Percentiles rank a stretch among this genome's conserved stretches.
Conservation (phyloP, 1,140 invertebrate genomes). For the Pseudomyrmex gracilis region DNA sequence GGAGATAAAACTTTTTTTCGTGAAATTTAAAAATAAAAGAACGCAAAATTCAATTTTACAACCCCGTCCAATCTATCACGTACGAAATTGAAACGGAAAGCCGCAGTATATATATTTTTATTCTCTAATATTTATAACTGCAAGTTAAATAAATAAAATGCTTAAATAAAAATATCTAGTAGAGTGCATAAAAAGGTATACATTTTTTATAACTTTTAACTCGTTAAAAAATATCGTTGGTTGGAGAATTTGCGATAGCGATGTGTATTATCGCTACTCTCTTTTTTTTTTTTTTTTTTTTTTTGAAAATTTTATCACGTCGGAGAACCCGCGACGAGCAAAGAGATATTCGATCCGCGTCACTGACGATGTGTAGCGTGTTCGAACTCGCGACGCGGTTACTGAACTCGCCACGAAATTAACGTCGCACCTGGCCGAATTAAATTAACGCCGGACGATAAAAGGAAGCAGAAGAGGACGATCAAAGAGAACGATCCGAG, state of each 20-base stretch:
- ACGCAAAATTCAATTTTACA: too few species aligned
- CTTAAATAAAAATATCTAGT: too few species aligned
- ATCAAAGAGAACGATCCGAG: slow-evolving; percentile 42
- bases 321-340: slow-evolving; percentile 2
- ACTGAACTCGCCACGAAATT: slow-evolving; percentile 69
- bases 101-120: too few species aligned
- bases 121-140: too few species aligned
- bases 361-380: slow-evolving; percentile 11
- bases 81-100: too few species aligned
- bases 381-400: slow-evolving; percentile 51
- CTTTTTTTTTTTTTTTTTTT: too few species aligned
- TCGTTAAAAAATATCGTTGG: background rate
- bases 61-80: too few species aligned
- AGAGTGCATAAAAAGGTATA: background rate
- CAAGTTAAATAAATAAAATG: too few species aligned
- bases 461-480: slow-evolving; percentile 59
- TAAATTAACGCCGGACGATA: slow-evolving; percentile 68
- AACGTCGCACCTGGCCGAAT: slow-evolving; percentile 74
- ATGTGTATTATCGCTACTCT: too few species aligned
- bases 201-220: background rate
- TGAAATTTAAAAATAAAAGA: too few species aligned
- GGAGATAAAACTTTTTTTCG: background rate
- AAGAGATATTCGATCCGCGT: slow-evolving; percentile 19
- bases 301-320: background rate
- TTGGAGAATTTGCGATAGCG: background rate